phyloP scores from a whole-genome alignment of 2,797 vertebrate species.

The Taenioides sp. region DNA sequence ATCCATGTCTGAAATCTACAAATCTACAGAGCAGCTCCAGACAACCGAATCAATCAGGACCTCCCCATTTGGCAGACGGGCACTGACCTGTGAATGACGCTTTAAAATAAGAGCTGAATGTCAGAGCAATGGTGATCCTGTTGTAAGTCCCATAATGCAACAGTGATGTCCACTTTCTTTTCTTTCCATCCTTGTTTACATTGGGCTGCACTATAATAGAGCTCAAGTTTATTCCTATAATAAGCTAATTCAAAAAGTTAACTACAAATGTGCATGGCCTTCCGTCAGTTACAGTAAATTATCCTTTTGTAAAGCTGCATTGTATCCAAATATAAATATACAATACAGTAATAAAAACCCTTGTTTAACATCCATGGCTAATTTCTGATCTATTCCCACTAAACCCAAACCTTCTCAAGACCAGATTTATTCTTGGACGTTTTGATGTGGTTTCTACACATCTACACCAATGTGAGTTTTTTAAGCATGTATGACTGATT shows the following conservation, averaged over 20 bases:
- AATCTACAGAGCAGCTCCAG: constrained; percentile 16
- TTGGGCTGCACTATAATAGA: neutral
- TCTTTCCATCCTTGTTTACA: neutral
- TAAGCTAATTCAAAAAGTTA: neutral
- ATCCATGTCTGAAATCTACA: constrained; percentile 45
- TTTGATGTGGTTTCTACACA: neutral
- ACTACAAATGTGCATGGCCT: neutral
- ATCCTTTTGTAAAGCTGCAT: neutral
- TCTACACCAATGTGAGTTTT: neutral
- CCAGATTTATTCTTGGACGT: neutral
- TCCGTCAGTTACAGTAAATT: neutral
- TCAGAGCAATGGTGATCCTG: constrained; percentile 15
- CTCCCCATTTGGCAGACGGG: constrained; percentile 32
- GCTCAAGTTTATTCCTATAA: neutral
- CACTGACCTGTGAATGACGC: constrained; percentile 26
- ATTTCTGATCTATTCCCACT: neutral
- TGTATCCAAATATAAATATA: neutral
- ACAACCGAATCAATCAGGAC: constrained; percentile 44
- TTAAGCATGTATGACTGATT: too few species aligned
- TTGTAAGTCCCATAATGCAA: neutral
- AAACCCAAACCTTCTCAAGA: neutral
- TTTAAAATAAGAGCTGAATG: constrained; percentile 25
- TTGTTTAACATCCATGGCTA: neutral
- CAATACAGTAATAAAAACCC: neutral
- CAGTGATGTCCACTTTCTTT: neutral